phyloP scores from a whole-genome alignment of 2,888 invertebrate species.

The Acanthosoma haemorrhoidale region DNA sequence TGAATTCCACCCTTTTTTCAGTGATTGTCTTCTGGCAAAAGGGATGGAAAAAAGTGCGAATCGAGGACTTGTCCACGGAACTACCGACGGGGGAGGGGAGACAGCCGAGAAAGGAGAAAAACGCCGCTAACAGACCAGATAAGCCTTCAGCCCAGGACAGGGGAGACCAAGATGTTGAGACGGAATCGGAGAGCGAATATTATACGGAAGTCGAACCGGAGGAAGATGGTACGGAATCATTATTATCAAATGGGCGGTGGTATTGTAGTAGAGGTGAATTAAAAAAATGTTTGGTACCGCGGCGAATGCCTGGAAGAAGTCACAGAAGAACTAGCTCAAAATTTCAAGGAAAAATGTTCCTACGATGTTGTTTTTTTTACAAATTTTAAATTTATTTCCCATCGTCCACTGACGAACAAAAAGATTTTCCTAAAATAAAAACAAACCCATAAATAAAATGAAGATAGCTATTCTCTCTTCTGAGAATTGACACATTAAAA shows the following conservation, averaged over 20 bases:
- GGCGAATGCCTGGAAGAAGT: too few relatives aligned
- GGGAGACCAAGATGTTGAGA: not conserved
- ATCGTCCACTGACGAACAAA: too few relatives aligned
- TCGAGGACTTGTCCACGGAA: not conserved
- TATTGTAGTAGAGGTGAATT: not conserved
- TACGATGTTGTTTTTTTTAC: too few relatives aligned
- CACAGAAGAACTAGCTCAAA: too few relatives aligned
- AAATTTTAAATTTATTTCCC: too few relatives aligned
- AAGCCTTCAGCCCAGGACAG: not conserved
- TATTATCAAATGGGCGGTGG: not conserved
- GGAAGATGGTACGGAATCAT: not conserved
- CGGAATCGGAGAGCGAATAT: not conserved
- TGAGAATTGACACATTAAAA: too few relatives aligned
- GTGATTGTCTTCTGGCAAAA: constrained; percentile 14
- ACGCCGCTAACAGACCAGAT: too few relatives aligned
- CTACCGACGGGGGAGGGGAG: not conserved
- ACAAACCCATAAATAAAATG: too few relatives aligned
- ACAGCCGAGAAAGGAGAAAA: not conserved
- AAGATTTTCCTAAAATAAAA: too few relatives aligned
- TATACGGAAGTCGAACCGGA: not conserved
- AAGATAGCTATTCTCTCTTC: too few relatives aligned
- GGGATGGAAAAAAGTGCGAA: constrained; percentile 3
- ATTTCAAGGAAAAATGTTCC: too few relatives aligned
- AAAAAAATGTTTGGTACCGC: not conserved
- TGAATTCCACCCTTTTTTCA: not conserved